Base-by-base conservation (phyloP, 2,113 vertebrate genomes). In the Strix uralensis region DNA sequence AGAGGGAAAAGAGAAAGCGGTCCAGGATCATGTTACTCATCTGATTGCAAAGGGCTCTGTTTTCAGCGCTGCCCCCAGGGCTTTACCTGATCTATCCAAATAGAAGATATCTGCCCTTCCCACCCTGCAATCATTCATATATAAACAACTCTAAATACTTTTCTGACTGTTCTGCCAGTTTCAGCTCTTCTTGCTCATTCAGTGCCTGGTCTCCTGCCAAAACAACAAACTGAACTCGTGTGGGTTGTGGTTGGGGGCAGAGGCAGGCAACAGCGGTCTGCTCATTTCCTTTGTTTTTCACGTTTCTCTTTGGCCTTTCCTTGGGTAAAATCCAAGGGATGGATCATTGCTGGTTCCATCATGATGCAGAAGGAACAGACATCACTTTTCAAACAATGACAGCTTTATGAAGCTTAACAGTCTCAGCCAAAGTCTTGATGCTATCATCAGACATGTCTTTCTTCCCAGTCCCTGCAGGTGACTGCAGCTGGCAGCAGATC, bases 111-210 rank as follows among this genome's bases (percentile, higher is more conserved):
- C 91, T 95, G 91, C 55, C 81, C 91, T 97, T 97, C 97, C 94
- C 82, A 94, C 82, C 88, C 94, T 93, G 94, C 94, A 96, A 95
- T 94, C 85, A 88, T 88, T 95, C 96, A 86, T 85, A 94, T 85
- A 93, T 92, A 94, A 97, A 95, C 89, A 97, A 67, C 94, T 80
- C 90, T 88, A 96, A 96, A 97, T 95, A 97, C 78, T 92, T 91
- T 72, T 87, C 80, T 91, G 74, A 81, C 92, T 91, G 81, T 92
- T 90, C 81, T 95, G 90, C 91, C 86, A 96, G 86, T 78, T 97
- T 89, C 86, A 96, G 95, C 81, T 88, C 74, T 88, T 84, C 90
- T 92, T 96, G 81, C 92, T 95, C 88, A 81, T 90, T 91, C 85
- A 54, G 73, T 91, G 66, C 75, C 85, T 77, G 58, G 44, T 65